These are phyloP conservation scores for Antennarius maculatus DNA, from an alignment of 2,797 vertebrate genomes.

Conservation along the genomic window DNA sequence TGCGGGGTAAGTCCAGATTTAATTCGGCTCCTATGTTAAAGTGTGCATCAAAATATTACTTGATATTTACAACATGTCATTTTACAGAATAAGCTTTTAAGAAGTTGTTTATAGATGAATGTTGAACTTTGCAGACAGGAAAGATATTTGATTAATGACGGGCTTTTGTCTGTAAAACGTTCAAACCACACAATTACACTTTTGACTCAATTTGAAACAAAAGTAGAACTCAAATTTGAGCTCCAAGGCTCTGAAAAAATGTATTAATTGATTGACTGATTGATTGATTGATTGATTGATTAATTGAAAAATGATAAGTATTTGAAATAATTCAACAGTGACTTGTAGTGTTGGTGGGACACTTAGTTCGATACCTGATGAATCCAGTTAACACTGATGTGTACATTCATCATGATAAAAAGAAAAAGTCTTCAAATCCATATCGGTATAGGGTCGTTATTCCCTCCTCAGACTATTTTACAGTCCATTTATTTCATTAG, in stretches of 20 bases:
- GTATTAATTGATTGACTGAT: not conserved
- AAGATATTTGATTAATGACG: not conserved
- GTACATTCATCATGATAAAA: not conserved
- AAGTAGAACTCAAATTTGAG: not conserved
- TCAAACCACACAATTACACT: not conserved
- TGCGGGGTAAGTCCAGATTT: constrained; percentile 51
- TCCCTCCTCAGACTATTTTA: not conserved
- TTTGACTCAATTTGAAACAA: not conserved
- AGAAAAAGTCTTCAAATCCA: not conserved
- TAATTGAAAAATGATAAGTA: no score
- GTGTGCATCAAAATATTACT: not conserved
- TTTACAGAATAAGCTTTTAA: not conserved
- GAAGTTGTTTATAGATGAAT: not conserved
- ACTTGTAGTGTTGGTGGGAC: not conserved
- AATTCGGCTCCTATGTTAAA: not conserved
- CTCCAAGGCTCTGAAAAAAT: not conserved
- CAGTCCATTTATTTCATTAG: not conserved
- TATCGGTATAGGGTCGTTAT: no score
- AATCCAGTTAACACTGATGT: not conserved
- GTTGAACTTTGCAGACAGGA: not conserved
- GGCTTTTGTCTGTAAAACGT: not conserved
- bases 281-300: not conserved
- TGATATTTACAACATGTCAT: not conserved
- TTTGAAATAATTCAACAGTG: no score
- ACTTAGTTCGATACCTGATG: not conserved